Evolutionary conservation across 2,797 vertebrate species (phyloP).

Genomic region (Esox masquinongy): DNA sequence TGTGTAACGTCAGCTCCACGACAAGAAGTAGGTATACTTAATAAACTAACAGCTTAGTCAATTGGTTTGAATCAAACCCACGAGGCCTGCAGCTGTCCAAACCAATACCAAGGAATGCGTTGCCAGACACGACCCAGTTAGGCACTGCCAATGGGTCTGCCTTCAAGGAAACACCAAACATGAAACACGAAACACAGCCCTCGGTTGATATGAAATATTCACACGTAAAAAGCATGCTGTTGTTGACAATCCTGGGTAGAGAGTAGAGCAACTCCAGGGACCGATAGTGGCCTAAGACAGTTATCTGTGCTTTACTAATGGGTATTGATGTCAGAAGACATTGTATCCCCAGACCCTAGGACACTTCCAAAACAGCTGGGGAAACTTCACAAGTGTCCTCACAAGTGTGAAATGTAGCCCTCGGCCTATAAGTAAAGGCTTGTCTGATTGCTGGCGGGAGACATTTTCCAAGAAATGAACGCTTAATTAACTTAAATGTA

Average conservation of each 20-base stretch:
- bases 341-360: conserved; percentile 28
- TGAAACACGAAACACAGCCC: conserved; percentile 50
- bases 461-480: conserved; percentile 47
- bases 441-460: conserved; percentile 13
- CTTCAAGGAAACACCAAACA: conserved; percentile 34
- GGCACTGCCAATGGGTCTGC: too few relatives aligned
- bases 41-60: too few relatives aligned
- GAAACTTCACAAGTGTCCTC: conserved; percentile 27
- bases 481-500: conserved; percentile 49
- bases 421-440: conserved; percentile 14
- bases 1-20: too few relatives aligned
- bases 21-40: too few relatives aligned
- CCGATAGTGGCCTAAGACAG: conserved; percentile 37
- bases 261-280: conserved; percentile 12
- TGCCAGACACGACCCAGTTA: too few relatives aligned
- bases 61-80: too few relatives aligned
- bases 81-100: too few relatives aligned
- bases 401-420: conserved; percentile 29
- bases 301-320: conserved; percentile 47
- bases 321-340: conserved; percentile 50
- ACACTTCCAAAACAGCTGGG: conserved; percentile 18
- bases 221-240: conserved; percentile 58
- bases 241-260: conserved; percentile 37
- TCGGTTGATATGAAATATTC: conserved; percentile 63
- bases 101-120: too few relatives aligned